These are phyloP conservation scores for Lithobates pipiens DNA, from an alignment of 2,797 vertebrate species.

Conservation along the genomic window DNA sequence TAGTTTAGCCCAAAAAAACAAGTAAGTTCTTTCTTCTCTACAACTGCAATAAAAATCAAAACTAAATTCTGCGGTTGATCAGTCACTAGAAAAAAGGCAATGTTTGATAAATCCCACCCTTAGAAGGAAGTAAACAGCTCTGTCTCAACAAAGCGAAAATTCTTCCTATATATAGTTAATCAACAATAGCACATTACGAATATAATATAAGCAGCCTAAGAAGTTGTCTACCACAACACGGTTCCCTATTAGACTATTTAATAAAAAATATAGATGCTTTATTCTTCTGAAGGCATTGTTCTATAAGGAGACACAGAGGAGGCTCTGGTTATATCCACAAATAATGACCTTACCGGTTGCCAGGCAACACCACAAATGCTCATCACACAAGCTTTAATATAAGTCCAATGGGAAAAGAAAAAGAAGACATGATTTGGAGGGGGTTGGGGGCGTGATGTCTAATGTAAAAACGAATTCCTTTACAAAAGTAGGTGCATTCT, in stretches of 20 bases:
- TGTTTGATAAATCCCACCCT: no score
- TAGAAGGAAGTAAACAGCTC: no score
- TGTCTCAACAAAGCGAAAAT: no score
- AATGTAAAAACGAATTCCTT: neutral
- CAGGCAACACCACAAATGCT: conserved; percentile 45
- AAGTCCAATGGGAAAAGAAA: neutral
- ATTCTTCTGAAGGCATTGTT: conserved; percentile 13
- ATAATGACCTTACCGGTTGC: conserved; percentile 50
- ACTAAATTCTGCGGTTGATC: no score
- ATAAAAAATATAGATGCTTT: neutral
- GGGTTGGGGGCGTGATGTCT: neutral
- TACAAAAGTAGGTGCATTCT: neutral
- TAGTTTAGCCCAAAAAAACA: no score
- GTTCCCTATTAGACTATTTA: neutral
- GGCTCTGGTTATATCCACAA: conserved; percentile 41
- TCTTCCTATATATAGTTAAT: neutral
- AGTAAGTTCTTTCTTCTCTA: no score
- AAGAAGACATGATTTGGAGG: neutral
- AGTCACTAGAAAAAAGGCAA: no score
- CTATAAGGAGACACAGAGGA: conserved; percentile 5
- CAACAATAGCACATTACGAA: neutral
- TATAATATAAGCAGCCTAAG: neutral
- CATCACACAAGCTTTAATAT: conserved; percentile 16
- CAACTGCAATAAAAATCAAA: no score
- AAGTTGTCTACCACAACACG: neutral